Conservation (phyloP, 2,888 invertebrate species). For the Clepsis dumicolana region DNA sequence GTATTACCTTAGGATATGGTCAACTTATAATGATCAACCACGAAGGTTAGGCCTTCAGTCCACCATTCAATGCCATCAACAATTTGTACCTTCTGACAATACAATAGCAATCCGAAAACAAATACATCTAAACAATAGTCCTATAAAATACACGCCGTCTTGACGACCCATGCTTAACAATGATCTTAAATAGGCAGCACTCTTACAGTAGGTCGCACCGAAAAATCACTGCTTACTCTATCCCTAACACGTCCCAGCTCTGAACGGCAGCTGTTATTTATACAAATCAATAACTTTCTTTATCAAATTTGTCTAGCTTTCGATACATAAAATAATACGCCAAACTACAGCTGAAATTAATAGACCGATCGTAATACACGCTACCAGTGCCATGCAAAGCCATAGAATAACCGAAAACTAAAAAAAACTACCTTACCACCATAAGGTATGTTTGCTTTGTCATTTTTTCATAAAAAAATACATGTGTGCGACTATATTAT, state of each 20-base stretch:
- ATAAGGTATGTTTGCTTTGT: constrained; percentile 16
- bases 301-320: neutral
- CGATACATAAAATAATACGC: neutral
- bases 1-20: constrained; percentile 35
- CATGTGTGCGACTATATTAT: constrained; percentile 19
- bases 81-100: constrained; percentile 40
- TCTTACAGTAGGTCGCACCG: constrained; percentile 32
- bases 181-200: constrained; percentile 37
- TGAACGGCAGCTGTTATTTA: neutral
- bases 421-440: constrained; percentile 29
- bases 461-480: constrained; percentile 41
- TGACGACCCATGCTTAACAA: constrained; percentile 34
- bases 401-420: constrained; percentile 18
- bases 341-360: constrained; percentile 1
- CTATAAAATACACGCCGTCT: constrained; percentile 39
- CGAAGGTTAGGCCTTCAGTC: constrained; percentile 38
- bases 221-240: constrained; percentile 30
- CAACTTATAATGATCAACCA: constrained; percentile 37
- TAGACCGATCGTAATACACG: constrained; percentile 2
- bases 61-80: constrained; percentile 42
- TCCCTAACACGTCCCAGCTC: constrained; percentile 17
- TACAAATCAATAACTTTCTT: neutral
- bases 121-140: constrained; percentile 42
- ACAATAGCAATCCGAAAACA: constrained; percentile 28
- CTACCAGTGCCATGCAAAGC: constrained; percentile 17